Conservation (phyloP, 1,140 invertebrate species). For the Kradibia gibbosae region DNA sequence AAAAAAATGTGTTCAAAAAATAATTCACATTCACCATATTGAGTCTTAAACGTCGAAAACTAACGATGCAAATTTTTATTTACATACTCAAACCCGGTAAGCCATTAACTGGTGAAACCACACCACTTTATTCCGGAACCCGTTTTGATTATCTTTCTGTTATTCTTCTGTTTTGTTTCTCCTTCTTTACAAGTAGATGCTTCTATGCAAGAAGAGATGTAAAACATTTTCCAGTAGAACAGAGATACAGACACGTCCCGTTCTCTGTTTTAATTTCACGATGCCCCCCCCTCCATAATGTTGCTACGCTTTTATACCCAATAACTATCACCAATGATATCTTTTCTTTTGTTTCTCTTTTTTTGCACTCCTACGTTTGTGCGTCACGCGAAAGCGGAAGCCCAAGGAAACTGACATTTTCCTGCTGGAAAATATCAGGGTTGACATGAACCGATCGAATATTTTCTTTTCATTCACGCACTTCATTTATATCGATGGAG, state of each 20-base stretch:
- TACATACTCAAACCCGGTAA: neutral
- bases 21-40: no score
- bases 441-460: conserved; percentile 1
- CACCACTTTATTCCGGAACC: neutral
- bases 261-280: conserved; percentile 40
- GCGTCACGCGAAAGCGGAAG: conserved; percentile 32
- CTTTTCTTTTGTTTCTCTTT: conserved; percentile 7
- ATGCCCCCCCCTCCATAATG: conserved; percentile 20
- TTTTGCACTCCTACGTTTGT: neutral
- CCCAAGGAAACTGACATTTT: conserved; percentile 21
- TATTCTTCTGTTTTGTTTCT: conserved; percentile 11
- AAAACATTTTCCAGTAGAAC: conserved; percentile 62
- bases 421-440: neutral
- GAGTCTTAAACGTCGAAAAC: no score
- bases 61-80: neutral
- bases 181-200: conserved; percentile 36
- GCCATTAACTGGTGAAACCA: neutral
- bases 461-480: conserved; percentile 9
- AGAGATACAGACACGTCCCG: conserved; percentile 48
- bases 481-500: neutral
- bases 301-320: conserved; percentile 18
- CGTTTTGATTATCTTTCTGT: neutral
- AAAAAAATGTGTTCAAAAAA: no score
- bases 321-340: conserved; percentile 24
- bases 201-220: conserved; percentile 60